A percentile compares a stretch with the other conserved stretches of the same genome.
Conservation (phyloP, 2,797 vertebrate species). For the Limosa lapponica region DNA sequence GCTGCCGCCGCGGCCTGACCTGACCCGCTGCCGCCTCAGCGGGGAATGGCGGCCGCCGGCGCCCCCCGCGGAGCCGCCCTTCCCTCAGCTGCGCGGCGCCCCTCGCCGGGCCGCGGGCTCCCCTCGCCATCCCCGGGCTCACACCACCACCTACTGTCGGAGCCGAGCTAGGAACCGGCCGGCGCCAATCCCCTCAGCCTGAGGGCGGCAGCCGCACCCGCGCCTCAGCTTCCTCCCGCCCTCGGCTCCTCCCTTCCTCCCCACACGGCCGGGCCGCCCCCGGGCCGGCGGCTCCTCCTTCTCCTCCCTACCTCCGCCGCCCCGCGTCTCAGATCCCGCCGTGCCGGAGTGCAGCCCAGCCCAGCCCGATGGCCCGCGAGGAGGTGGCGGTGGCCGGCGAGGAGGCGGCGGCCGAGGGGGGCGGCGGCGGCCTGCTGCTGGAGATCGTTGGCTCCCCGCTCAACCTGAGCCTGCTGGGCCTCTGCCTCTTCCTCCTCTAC, state of each 20-base stretch:
- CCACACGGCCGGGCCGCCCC: neutral
- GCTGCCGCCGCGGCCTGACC: neutral
- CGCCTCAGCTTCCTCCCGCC: neutral
- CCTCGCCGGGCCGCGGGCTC: neutral
- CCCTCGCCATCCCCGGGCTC: neutral
- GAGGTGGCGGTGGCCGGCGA: constrained; percentile 54
- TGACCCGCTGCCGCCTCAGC: neutral
- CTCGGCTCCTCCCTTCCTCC: neutral
- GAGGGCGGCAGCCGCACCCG: neutral
- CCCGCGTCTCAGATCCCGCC: accelerated
- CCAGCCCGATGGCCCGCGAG: constrained; percentile 61
- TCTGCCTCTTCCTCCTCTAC: constrained; percentile 92
- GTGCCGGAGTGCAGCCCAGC: neutral
- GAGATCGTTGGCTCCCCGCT: constrained; percentile 92
- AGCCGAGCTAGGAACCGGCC: accelerated
- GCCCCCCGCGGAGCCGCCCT: neutral
- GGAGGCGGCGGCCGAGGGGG: constrained; percentile 15
- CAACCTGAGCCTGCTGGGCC: constrained; percentile 89
- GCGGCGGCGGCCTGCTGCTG: constrained; percentile 79
- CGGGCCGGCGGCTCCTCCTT: neutral
- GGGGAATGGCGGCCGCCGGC: neutral
- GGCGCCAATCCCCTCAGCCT: accelerated
- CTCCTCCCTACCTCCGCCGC: neutral
- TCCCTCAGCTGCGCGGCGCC: neutral
- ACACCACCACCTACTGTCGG: neutral